Evolutionary conservation across 2,113 vertebrate species (phyloP), one percentile per base, ranked within the genome.

Genomic region (Sturnus vulgaris): DNA sequence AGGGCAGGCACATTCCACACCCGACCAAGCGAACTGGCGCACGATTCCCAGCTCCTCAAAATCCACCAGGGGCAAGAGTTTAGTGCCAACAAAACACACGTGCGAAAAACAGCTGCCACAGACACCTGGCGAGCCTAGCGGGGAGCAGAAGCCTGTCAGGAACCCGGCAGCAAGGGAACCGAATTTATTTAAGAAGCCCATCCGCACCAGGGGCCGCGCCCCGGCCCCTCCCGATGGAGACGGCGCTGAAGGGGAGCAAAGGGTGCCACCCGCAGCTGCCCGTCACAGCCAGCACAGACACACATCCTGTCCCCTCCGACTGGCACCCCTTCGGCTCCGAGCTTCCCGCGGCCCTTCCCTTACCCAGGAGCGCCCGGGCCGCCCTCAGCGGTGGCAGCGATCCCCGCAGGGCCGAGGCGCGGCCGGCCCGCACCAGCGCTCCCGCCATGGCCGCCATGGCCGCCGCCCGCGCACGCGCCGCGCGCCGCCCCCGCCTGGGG

Each of bases 1-100:
- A 8, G 50, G 3, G 2, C 0, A 2, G 12, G 15, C 39, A 19
- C 0, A 6, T 18, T 47, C 27, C 64, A 37, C 30, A 18, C 0
- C 23, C 27, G 2, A 35, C 6, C 9, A 40, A 21, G 20, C 0
- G 0, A 42, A 7, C 21, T 0, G 39, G 5, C 42, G 15, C 57
- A 5, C 24, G 0, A 11, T 1, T 18, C 10, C 40, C 53, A 17
- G 31, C 59, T 17, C n/a, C 52, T 2, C 37, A 3, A 86, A 9
- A 11, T 5, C 12, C 37, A 24, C 22, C 15, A 5, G 13, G 5
- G 3, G 9, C 57, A 16, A 11, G 13, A 27, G 28, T 39, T 23
- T 0, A 2, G 16, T 2, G n/a, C 15, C 4, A 52, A 2, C 18
- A 2, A 2, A 40, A 14, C 70, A 12, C 24, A 2, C 1, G 5